These are phyloP conservation scores for Eupithecia centaureata DNA, from an alignment of 2,888 invertebrate species.

Conservation along the genomic window DNA sequence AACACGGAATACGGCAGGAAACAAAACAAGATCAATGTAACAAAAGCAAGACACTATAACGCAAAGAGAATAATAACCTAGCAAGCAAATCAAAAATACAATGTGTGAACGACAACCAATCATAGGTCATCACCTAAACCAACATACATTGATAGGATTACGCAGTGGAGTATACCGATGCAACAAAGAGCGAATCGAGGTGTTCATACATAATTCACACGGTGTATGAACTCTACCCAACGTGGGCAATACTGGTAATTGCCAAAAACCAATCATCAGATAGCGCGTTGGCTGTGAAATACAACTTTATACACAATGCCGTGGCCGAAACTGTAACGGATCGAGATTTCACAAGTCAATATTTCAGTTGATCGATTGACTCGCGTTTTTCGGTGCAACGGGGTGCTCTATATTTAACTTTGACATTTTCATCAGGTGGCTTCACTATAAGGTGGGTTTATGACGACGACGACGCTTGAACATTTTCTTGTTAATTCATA, in stretches of 20 bases:
- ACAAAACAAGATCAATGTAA: neutral
- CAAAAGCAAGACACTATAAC: neutral
- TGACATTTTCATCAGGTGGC: conserved; percentile 11
- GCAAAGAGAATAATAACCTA: conserved; percentile 1
- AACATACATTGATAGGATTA: conserved; percentile 46
- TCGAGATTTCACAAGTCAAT: conserved; percentile 36
- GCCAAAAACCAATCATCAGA: conserved; percentile 85
- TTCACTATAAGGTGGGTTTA: neutral
- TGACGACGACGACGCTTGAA: neutral
- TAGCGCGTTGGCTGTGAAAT: conserved; percentile 81
- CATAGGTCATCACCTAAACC: conserved; percentile 36
- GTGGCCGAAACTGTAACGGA: conserved; percentile 43
- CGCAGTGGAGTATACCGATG: conserved; percentile 55
- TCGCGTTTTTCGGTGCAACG: conserved; percentile 14
- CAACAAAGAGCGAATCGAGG: conserved; percentile 76
- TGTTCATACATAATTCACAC: conserved; percentile 82
- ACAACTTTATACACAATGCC: conserved; percentile 79
- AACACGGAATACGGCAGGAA: neutral
- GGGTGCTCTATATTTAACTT: neutral
- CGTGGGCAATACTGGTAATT: conserved; percentile 83
- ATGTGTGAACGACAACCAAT: conserved; percentile 11
- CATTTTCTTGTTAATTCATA: neutral
- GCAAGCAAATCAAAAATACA: neutral
- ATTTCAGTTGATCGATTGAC: conserved; percentile 30
- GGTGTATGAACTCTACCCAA: conserved; percentile 81